These are phyloP conservation scores for Etheostoma cragini DNA, from an alignment of 2,113 vertebrate species.

Conservation along the genomic window DNA sequence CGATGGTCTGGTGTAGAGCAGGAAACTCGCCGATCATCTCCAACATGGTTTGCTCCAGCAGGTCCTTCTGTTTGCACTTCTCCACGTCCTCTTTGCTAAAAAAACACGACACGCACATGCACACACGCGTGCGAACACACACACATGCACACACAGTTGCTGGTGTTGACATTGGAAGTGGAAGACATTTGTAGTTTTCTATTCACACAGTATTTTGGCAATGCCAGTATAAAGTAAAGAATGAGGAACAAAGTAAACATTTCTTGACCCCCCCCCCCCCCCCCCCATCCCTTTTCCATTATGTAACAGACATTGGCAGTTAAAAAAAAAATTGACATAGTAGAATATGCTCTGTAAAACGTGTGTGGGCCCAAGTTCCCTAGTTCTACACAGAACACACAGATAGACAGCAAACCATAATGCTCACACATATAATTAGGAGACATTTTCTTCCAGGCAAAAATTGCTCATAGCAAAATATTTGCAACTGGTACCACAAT, in stretches of 20 bases:
- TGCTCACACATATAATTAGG: not conserved
- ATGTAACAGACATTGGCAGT: not conserved
- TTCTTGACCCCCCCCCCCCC: no score
- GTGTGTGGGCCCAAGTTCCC: constrained; percentile 7
- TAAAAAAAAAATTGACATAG: not conserved
- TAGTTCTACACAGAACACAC: not conserved
- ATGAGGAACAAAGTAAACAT: constrained; percentile 1
- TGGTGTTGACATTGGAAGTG: not conserved
- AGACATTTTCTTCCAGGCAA: not conserved
- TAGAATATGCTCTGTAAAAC: constrained; percentile 6
- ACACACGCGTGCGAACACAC: no score
- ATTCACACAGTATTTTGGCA: not conserved
- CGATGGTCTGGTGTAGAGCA: constrained; percentile 96
- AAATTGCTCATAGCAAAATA: not conserved
- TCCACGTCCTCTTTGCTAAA: constrained; percentile 98
- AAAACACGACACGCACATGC: constrained; percentile 20
- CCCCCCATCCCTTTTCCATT: not conserved
- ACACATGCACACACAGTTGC: not conserved
- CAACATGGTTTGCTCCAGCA: constrained; percentile 98
- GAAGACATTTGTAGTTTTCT: not conserved
- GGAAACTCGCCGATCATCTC: constrained; percentile 99
- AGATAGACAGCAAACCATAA: not conserved
- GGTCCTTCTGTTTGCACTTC: constrained; percentile 98
- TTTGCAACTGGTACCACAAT: not conserved
- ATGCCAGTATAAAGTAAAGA: not conserved